Evolutionary conservation across 1,140 invertebrate genomes (phyloP), one percentile per base, ranked within the genome.

Genomic region (Leptopilina clavipes): DNA sequence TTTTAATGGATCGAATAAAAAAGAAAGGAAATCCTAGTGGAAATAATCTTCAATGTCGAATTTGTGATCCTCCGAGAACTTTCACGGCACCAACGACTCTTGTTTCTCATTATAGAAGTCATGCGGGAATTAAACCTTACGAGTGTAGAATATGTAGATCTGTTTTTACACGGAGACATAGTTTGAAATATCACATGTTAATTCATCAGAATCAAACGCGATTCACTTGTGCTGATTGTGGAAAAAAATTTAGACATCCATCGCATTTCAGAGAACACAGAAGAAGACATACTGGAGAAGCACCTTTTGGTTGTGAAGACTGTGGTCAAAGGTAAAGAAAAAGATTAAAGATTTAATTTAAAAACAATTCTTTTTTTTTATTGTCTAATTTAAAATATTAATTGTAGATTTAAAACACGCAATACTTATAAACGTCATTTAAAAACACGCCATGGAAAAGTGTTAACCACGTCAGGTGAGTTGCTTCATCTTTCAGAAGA

Each of bases 61-160:
- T 94, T 56, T 94, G 93, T 79, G 90, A 92, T 77, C 91, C 91
- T 6, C 91, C 93, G 22, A 92, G 93, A 74, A 92, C 90, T 72
- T 94, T 94, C 80, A 94, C 93, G 17, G 93, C 93, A 11, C 91
- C 91, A 31, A 93, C 93, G 19, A 94, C 93, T 7, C 88, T 94
- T 1, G 92, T 94, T 71, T 93, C 93, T 44, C 93, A 94, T 84
- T 94, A 94, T 83, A 87, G 93, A 43, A 94, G 93, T 83, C 93
- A 94, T 87, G 93, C 93, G 52, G 93, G 93, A 45, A 93, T 94
- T 72, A 94, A 94, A 81, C 93, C 93, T 2, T 94, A 93, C 81
- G 91, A 92, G 72, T 94, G 93, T 86, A 87, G 91, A 43, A 91
- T 93, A 70, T 94, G 93, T 83, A 88, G 90, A 72, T 91, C 92